Percentiles rank a stretch among this genome's conserved stretches.
These are phyloP conservation scores for Xiphophorus couchianus DNA, from an alignment of 2,113 vertebrate genomes.

Conservation along the genomic window DNA sequence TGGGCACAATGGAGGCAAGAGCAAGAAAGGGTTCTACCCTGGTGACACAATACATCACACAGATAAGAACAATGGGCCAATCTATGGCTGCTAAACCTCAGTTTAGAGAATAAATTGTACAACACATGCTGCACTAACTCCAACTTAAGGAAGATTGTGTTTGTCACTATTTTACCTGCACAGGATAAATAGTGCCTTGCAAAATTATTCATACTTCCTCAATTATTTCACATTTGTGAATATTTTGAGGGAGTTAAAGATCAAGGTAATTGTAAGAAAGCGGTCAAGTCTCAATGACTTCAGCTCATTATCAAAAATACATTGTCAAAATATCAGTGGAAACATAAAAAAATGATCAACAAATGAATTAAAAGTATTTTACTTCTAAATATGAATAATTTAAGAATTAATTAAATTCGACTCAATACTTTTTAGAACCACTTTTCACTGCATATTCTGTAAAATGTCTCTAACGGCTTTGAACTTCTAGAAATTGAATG, in stretches of 20 bases:
- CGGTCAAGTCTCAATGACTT: too few species aligned
- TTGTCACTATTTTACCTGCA: background rate
- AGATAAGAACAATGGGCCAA: constrained; percentile 36
- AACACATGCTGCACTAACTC: background rate
- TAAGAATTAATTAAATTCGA: background rate
- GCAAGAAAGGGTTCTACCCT: constrained; percentile 55
- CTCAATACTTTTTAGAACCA: background rate
- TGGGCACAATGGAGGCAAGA: constrained; percentile 62
- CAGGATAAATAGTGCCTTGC: background rate
- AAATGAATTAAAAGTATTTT: background rate
- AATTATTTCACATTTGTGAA: background rate
- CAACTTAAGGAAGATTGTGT: too few species aligned
- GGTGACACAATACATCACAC: constrained; percentile 57
- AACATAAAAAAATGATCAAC: background rate
- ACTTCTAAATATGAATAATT: background rate
- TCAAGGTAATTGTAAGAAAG: too few species aligned
- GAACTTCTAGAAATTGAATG: background rate
- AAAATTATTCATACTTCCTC: background rate
- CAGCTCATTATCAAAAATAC: too few species aligned
- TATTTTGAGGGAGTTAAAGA: too few species aligned
- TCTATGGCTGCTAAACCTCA: constrained; percentile 18
- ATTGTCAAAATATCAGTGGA: background rate
- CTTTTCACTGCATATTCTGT: background rate
- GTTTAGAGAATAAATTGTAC: constrained; percentile 25
- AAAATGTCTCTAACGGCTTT: background rate